Evolutionary conservation across 2,113 vertebrate species (phyloP), one percentile per base, ranked within the genome.

Genomic region (Brachypodius melanocephalos): DNA sequence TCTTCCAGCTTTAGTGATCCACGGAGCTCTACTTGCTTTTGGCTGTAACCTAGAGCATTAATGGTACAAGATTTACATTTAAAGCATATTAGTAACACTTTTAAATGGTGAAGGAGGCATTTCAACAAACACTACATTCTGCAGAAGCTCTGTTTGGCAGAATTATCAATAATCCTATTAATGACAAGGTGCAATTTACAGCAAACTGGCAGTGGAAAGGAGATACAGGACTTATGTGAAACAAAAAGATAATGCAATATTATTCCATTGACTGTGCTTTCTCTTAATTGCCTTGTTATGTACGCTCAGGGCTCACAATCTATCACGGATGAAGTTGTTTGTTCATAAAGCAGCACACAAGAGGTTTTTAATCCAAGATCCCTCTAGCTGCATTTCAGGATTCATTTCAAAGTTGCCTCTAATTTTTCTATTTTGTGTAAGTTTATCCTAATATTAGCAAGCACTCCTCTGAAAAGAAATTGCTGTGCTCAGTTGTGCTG

Each of bases 261-360:
- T 85, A 88, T 89, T 83, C 76, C 89, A 95, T 54, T 88, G 78
- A 94, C 95, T 89, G 65, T 85, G 85, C 82, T 67, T 95, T 88
- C 79, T 62, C 81, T 83, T 96, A 96, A 96, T 96, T 95, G 87
- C 94, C 93, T 96, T 96, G 94, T 95, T 95, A 90, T 80, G 88
- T 85, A 94, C 1, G 38, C 94, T 90, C 5, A 28, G 91, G 94
- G 95, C 93, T 77, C 78, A 54, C 85, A 86, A 86, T 95, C 96
- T 79, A 91, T 91, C 81, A 79, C 0, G 67, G 93, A 77, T 95
- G 91, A 95, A 91, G 89, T 57, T 95, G 81, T 85, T 96, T 93
- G 92, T 93, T 94, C 81, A 80, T 61, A 95, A 89, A 88, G 85
- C 65, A 76, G 57, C 88, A 81, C 13, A 38, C 91, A 93, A 85